Conservation (phyloP, 1,140 invertebrate species). For the Drosophila fuyamai region DNA sequence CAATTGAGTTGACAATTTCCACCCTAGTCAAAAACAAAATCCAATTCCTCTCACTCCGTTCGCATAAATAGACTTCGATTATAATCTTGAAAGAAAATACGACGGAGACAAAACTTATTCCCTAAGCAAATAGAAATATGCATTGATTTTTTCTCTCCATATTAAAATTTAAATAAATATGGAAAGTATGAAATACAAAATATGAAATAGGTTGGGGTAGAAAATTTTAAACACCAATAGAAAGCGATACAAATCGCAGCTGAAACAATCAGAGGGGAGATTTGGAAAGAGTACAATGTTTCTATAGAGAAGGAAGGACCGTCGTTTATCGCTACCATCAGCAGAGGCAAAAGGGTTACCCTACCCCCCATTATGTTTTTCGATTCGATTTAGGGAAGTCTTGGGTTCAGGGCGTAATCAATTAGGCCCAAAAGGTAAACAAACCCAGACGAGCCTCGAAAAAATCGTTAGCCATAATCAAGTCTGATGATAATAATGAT, state of each 20-base stretch:
- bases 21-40: constrained; percentile 27
- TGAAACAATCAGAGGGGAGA: constrained; percentile 54
- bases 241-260: constrained; percentile 66
- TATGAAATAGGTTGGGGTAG: constrained; percentile 26
- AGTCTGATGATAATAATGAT: constrained; percentile 34
- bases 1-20: constrained; percentile 40
- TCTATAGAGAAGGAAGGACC: not conserved
- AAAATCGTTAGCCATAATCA: constrained; percentile 30
- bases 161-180: constrained; percentile 77
- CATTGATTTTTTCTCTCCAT: constrained; percentile 50
- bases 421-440: constrained; percentile 74
- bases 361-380: constrained; percentile 16
- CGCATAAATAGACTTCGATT: constrained; percentile 67
- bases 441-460: constrained; percentile 31
- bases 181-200: constrained; percentile 41
- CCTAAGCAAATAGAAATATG: constrained; percentile 74
- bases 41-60: constrained; percentile 20
- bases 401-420: constrained; percentile 66
- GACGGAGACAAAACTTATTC: constrained; percentile 53
- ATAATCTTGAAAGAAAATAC: constrained; percentile 48
- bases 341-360: constrained; percentile 3
- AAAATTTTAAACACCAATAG: constrained; percentile 57
- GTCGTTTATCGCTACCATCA: constrained; percentile 21
- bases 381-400: constrained; percentile 31
- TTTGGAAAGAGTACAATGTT: not conserved